Evolutionary conservation across 1,140 invertebrate species (phyloP).

Genomic region (Pogonomyrmex californicus): DNA sequence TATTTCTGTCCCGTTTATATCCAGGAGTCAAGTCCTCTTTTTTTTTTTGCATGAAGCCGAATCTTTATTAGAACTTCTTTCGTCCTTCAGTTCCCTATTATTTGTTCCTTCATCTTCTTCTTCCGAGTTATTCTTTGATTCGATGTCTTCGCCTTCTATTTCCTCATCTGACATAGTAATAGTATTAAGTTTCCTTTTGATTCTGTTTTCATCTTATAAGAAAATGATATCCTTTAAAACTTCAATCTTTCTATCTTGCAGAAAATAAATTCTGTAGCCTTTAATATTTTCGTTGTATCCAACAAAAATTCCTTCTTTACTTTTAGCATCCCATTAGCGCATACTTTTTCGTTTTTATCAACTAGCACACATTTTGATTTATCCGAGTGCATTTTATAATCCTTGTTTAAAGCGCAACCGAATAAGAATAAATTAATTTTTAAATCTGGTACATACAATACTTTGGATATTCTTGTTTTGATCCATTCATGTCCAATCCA

Average conservation of each 20-base stretch:
- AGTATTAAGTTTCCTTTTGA: neutral
- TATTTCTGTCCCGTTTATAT: neutral
- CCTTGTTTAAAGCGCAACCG: slow-evolving; percentile 41
- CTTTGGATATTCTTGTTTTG: slow-evolving; percentile 74
- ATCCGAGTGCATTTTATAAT: neutral
- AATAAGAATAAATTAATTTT: slow-evolving; percentile 62
- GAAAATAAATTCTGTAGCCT: slow-evolving; percentile 42
- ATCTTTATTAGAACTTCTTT: neutral
- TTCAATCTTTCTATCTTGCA: neutral
- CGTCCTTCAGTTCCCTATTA: too few relatives aligned
- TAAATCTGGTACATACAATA: slow-evolving; percentile 80
- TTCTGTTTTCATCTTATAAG: neutral
- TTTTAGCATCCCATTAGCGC: slow-evolving; percentile 54
- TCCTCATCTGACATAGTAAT: too few relatives aligned
- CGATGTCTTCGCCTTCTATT: too few relatives aligned
- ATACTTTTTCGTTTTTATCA: slow-evolving; percentile 7
- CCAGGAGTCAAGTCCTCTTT: neutral
- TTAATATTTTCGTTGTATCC: slow-evolving; percentile 48
- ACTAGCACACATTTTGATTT: slow-evolving; percentile 1
- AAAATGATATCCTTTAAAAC: neutral
- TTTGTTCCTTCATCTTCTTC: too few relatives aligned
- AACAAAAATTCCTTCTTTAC: slow-evolving; percentile 30
- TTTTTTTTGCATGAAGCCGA: neutral
- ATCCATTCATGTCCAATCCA: slow-evolving; percentile 60
- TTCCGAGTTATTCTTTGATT: too few relatives aligned